Conservation (phyloP, 2,113 vertebrate genomes). For the Hydrochoerus hydrochaeris region DNA sequence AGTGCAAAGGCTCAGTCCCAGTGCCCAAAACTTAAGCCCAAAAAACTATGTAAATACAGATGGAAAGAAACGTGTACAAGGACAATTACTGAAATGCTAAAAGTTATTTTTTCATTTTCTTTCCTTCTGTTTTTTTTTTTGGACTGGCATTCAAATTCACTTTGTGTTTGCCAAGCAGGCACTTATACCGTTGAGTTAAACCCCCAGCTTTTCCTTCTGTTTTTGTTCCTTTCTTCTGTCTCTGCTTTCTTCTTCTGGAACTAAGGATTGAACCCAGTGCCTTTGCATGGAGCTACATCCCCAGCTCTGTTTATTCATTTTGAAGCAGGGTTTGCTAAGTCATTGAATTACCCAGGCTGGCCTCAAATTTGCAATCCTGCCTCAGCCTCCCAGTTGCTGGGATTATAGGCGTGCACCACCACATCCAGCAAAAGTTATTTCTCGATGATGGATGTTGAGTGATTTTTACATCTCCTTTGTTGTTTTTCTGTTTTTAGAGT, state of each 20-base stretch:
- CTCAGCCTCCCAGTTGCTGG: not conserved
- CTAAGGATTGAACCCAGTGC: not conserved
- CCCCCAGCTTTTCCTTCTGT: no score
- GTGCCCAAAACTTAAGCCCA: not conserved
- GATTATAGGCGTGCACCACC: not conserved
- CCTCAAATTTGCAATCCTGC: not conserved
- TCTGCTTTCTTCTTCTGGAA: not conserved
- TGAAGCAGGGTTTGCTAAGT: not conserved
- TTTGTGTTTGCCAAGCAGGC: no score
- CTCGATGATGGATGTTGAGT: conserved; percentile 34
- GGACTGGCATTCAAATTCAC: no score
- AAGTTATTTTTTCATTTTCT: not conserved
- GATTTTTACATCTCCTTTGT: conserved; percentile 7
- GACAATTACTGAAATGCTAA: not conserved
- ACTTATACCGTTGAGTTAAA: no score
- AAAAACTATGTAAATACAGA: not conserved
- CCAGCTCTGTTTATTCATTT: not conserved
- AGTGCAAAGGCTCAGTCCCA: not conserved
- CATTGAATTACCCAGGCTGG: not conserved
- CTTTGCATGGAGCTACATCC: no score
- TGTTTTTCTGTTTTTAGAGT: conserved; percentile 28
- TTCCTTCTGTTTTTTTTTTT: not conserved
- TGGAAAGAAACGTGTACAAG: not conserved
- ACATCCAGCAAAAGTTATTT: not conserved
- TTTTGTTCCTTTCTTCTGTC: not conserved